Evolutionary conservation across 1,140 invertebrate genomes (phyloP).

Genomic region (Acromyrmex charruanus): DNA sequence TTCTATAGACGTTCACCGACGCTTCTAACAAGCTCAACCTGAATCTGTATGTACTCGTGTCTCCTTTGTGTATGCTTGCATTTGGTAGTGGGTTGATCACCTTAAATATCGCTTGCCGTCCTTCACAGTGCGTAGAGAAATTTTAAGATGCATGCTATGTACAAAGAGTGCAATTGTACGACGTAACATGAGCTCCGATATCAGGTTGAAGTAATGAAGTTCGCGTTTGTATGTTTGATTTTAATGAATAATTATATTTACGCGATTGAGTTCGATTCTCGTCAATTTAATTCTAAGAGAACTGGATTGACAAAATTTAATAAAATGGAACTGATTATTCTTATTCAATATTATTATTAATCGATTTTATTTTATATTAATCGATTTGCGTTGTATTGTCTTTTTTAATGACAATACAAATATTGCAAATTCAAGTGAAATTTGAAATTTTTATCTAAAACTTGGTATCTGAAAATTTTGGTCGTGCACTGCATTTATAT

Average conservation of each 20-base stretch:
- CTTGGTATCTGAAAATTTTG: constrained; percentile 35
- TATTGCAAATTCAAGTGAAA: background rate
- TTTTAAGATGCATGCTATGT: constrained; percentile 67
- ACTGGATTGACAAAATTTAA: no score
- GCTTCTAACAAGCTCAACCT: constrained; percentile 44
- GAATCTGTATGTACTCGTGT: constrained; percentile 30
- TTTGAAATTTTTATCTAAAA: constrained; percentile 1
- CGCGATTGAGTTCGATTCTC: background rate
- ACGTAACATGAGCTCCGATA: constrained; percentile 43
- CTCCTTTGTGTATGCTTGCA: constrained; percentile 66
- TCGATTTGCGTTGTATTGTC: background rate
- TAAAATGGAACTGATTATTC: background rate
- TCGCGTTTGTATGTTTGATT: background rate
- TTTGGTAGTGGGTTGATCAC: constrained; percentile 71
- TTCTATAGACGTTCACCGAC: constrained; percentile 45
- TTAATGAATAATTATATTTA: constrained; percentile 8
- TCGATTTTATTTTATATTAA: background rate
- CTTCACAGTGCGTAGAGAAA: constrained; percentile 67
- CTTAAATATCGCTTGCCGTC: constrained; percentile 63
- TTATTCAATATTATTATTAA: background rate
- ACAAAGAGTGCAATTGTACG: constrained; percentile 57
- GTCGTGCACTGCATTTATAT: constrained; percentile 46
- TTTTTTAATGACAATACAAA: background rate
- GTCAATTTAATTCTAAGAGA: background rate
- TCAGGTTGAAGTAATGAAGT: background rate